Base-by-base conservation (phyloP, 2,113 vertebrate species). In the Apteryx mantelli region DNA sequence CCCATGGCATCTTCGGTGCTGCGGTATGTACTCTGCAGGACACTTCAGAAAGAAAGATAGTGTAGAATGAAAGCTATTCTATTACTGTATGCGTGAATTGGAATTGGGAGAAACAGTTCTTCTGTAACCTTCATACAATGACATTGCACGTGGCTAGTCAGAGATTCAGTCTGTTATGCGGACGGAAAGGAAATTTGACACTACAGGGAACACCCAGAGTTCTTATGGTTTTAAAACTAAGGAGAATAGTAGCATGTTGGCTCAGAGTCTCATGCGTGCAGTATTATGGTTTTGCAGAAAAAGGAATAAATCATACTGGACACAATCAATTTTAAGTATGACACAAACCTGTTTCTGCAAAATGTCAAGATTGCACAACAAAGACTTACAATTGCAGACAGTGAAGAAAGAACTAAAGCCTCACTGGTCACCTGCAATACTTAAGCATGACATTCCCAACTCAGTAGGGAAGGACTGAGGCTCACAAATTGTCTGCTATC, bases 381-480 rank as follows among this genome's bases (percentile, higher is more conserved):
- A 86, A 87, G 86, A 85, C n/a, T 30, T 83, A 28, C 6, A 92
- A 79, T 64, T 68, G 46, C 76, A 96, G 89, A 87, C 69, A 71
- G 58, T 75, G 38, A 55, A 76, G 75, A 84, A 91, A 74, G 64
- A 95, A 66, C 36, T 69, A 91, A 85, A 94, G 20, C 75, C 83
- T 86, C 91, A 48, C 80, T 95, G 79, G 61, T 93, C 90, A 96
- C 95, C 96, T 95, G 91, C 88, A 95, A 81, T 82, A 92, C 84
- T 95, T 71, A 38, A 60, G 46, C 26, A 20, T 91, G 87, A 97
- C 84, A 96, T 94, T 95, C 91, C 92, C 94, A 86, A 68, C 94
- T 93, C 95, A 96, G 96, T 95, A 93, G 97, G 97, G 97, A 97
- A 96, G 93, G 91, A 95, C 71, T 92, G 93, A 97, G 92, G 86